phyloP scores from a whole-genome alignment of 1,140 invertebrate genomes.

The Eriocheir sinensis region DNA sequence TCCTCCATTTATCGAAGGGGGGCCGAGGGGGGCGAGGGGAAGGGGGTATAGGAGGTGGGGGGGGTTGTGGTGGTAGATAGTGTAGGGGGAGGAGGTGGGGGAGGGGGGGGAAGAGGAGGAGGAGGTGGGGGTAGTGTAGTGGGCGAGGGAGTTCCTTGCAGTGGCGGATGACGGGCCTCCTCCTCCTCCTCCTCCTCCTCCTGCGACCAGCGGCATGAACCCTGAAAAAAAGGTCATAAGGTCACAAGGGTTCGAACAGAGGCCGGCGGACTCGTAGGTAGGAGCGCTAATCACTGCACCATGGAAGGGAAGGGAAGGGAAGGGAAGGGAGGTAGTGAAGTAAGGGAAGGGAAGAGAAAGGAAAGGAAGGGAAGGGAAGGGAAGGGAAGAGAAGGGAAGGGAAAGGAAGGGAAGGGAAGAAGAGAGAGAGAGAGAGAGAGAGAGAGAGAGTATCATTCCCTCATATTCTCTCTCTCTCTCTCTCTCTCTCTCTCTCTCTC shows the following conservation, averaged over 20 bases:
- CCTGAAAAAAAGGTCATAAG: neutral
- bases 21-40: neutral
- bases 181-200: neutral
- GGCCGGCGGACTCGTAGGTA: neutral
- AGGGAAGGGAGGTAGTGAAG: neutral
- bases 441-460: neutral
- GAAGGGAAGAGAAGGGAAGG: neutral
- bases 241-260: neutral
- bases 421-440: neutral
- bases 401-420: neutral
- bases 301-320: neutral
- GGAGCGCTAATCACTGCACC: neutral
- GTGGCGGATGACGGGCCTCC: neutral
- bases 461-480: no score
- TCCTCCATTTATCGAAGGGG: neutral
- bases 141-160: neutral
- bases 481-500: no score
- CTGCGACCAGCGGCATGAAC: conserved; percentile 30
- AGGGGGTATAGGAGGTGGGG: conserved; percentile 16
- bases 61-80: conserved; percentile 20
- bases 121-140: neutral
- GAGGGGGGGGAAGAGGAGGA: neutral
- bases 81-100: neutral
- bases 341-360: neutral
- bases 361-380: neutral